Evolutionary conservation across 1,140 invertebrate species (phyloP), one percentile per base, ranked within the genome.

Genomic region (Sycophila sp.): DNA sequence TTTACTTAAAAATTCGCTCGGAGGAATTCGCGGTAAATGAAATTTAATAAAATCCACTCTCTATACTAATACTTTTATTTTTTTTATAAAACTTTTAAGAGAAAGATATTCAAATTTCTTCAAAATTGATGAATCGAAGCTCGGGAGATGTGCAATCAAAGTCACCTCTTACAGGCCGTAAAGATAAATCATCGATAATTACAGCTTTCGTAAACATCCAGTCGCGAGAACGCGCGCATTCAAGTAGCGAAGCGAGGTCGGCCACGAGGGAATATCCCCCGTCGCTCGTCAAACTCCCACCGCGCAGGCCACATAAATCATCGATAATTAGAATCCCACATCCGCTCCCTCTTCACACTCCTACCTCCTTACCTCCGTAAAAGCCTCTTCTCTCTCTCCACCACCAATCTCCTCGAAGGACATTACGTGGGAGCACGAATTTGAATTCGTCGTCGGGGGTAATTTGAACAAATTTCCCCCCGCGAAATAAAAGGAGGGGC

Each of bases 301-400:
- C n/a, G 8, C 24, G 11, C n/a, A 22, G 51, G 13, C n/a, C 30
- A n/a, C 7, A 60, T 69, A 69, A 69, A 60, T 60, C 40, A 69
- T 60, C 42, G 17, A 51, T 69, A 69, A 60, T 69, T 53, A 69
- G 56, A 28, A 28, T 13, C 5, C 1, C 40, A n/a, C n/a, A n/a
- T n/a, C n/a, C n/a, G n/a, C n/a, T n/a, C n/a, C n/a, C n/a, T n/a
- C n/a, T n/a, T n/a, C n/a, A n/a, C n/a, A n/a, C n/a, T n/a, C n/a
- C n/a, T n/a, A n/a, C n/a, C n/a, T n/a, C 17, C 13, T 28, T n/a
- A 53, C 4, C 32, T n/a, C n/a, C 2, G 4, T 51, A 51, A 51
- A 28, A 51, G 11, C 32, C 13, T 49, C 15, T 40, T 42, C 51
- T n/a, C 28, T 2, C 34, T 38, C 34, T 8, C 15, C 11, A 5